These are phyloP conservation scores for Nicator chloris DNA, from an alignment of 2,113 vertebrate species.

Conservation along the genomic window DNA sequence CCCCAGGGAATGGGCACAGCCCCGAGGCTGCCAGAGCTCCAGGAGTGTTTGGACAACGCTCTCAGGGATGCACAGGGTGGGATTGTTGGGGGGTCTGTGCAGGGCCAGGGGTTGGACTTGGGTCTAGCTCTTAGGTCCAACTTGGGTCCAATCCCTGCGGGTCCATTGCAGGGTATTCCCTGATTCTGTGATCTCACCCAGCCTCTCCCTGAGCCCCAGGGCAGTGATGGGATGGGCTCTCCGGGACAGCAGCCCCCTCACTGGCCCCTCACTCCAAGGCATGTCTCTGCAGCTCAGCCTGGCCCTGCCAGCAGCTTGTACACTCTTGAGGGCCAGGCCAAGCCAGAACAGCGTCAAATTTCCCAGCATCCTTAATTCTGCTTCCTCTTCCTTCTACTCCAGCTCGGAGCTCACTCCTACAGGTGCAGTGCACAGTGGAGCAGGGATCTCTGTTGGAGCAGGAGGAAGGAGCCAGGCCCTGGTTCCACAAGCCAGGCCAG, in stretches of 20 bases:
- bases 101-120: accelerated
- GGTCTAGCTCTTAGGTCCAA: background rate
- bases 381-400: background rate
- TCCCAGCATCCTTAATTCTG: background rate
- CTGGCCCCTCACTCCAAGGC: background rate
- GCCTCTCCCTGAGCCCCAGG: background rate
- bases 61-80: accelerated
- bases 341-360: background rate
- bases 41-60: accelerated
- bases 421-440: background rate
- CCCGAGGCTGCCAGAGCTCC: background rate
- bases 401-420: accelerated
- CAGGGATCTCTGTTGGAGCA: background rate
- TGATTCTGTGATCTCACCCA: background rate
- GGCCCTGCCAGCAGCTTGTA: background rate
- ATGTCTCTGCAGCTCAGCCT: background rate
- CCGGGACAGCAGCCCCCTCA: background rate
- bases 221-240: background rate
- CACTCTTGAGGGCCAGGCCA: background rate
- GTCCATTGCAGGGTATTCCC: background rate
- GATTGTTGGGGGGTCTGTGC: background rate
- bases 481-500: accelerated
- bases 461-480: background rate
- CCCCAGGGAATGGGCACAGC: background rate
- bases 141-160: background rate